Percentiles rank a stretch among this genome's conserved stretches.
Evolutionary conservation across 2,797 vertebrate genomes (phyloP).

Genomic region (Sebastes melanostomus): DNA sequence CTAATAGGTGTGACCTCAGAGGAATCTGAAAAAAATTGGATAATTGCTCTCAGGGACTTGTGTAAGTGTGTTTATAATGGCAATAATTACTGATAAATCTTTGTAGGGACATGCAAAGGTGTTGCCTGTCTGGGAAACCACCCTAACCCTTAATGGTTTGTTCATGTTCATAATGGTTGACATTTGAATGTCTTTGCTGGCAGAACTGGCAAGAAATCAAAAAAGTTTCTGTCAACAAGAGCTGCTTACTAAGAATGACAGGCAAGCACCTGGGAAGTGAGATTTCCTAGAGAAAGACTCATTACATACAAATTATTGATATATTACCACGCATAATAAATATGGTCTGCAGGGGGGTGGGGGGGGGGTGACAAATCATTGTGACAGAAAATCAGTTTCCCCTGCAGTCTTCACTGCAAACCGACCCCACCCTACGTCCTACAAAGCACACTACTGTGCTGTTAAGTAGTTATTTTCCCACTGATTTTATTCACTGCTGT

Average conservation of each 20-base stretch:
- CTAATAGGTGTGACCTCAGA: conserved; percentile 11
- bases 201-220: not conserved
- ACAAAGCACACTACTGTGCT: conserved; percentile 3
- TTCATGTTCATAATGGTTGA: conserved; percentile 17
- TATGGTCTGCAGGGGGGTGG: not conserved
- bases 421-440: conserved; percentile 41
- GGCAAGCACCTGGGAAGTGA: not conserved
- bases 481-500: conserved; percentile 32
- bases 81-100: not conserved
- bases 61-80: conserved; percentile 16
- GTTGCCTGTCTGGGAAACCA: conserved; percentile 12
- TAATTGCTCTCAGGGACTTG: conserved; percentile 25
- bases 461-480: conserved; percentile 9
- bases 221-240: not conserved
- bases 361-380: not conserved
- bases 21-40: not conserved
- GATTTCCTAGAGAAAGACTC: not conserved
- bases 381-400: conserved; percentile 58
- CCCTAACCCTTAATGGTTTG: conserved; percentile 26
- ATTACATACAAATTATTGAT: not conserved
- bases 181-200: conserved; percentile 17
- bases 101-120: conserved; percentile 39
- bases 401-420: conserved; percentile 46
- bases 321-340: not conserved
- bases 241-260: not conserved